phyloP scores from a whole-genome alignment of 2,888 invertebrate species.

The Tipula confusa region DNA sequence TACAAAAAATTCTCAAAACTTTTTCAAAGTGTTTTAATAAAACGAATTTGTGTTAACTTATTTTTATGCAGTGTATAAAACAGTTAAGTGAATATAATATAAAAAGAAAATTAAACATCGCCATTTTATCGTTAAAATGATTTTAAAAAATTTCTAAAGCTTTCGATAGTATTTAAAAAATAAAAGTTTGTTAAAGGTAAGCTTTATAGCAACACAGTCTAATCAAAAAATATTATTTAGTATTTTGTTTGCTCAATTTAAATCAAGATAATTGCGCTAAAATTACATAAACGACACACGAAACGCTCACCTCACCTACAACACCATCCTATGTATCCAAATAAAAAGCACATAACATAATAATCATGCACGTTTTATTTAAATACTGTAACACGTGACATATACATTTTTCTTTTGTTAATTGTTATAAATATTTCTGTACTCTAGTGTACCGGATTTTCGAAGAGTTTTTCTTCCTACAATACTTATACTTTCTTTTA shows the following conservation, averaged over 20 bases:
- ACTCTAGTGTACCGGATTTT: background rate
- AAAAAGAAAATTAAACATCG: background rate
- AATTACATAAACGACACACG: background rate
- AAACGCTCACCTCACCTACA: background rate
- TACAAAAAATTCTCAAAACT: background rate
- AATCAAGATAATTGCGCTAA: background rate
- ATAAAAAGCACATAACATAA: background rate
- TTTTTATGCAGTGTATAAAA: background rate
- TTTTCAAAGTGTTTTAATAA: background rate
- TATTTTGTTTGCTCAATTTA: background rate
- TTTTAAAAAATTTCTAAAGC: background rate
- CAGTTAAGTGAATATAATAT: background rate
- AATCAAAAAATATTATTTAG: background rate
- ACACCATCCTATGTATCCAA: background rate
- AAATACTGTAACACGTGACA: slow-evolving; percentile 25
- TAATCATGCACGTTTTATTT: slow-evolving; percentile 27
- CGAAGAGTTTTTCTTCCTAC: background rate
- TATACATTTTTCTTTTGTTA: background rate
- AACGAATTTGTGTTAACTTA: background rate
- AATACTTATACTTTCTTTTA: too few species aligned
- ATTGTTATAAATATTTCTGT: background rate
- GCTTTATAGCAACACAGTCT: background rate
- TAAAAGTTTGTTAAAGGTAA: background rate
- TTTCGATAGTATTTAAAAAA: background rate
- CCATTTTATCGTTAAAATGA: background rate